Conservation (phyloP, 2,888 invertebrate genomes). For the Trissonchulus latispiculum region DNA sequence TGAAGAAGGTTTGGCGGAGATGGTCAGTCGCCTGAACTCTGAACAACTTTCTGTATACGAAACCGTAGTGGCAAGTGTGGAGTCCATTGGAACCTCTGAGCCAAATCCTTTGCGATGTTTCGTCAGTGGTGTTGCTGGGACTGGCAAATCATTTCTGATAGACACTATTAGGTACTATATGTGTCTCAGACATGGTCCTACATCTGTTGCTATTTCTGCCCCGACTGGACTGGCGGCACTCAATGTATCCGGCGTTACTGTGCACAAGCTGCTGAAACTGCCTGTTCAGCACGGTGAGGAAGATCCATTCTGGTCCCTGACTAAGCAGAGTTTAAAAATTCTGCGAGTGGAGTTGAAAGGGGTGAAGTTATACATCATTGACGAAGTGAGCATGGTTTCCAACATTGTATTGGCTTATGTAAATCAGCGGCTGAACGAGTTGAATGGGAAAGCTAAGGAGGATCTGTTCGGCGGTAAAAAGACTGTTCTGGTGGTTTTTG, state of each 20-base stretch:
- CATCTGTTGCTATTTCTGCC: neutral
- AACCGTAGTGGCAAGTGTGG: no score
- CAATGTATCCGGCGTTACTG: neutral
- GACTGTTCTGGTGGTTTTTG: neutral
- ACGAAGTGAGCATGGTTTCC: neutral
- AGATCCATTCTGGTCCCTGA: neutral
- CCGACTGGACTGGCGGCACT: neutral
- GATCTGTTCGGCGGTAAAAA: neutral
- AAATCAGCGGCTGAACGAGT: neutral
- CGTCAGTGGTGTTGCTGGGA: slow-evolving; percentile 13
- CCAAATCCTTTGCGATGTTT: no score
- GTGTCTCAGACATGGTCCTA: neutral
- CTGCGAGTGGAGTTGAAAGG: neutral
- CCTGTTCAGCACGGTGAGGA: neutral
- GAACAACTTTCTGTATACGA: no score
- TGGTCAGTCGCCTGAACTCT: no score
- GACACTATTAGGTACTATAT: neutral
- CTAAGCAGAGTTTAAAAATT: neutral
- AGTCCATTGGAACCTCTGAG: no score
- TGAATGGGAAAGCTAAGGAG: no score
- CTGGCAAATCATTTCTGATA: neutral
- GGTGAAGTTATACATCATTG: neutral
- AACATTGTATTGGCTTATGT: neutral
- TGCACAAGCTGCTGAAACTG: neutral
- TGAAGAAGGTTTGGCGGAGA: no score